Evolutionary conservation across 64 coral and sea anemone genomes (phyloP).

Genomic region (Montipora sp.): DNA sequence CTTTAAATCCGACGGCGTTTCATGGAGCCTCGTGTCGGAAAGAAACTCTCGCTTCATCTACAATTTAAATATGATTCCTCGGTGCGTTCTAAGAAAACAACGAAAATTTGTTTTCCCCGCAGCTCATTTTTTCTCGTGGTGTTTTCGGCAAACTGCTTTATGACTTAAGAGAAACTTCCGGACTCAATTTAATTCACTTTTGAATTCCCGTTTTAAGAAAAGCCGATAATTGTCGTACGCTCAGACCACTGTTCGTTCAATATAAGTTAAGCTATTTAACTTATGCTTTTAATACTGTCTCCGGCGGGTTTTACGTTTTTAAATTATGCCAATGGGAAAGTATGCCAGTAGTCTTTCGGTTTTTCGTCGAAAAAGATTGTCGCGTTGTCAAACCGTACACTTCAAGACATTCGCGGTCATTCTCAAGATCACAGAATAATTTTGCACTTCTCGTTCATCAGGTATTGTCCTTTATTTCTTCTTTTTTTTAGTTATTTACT

Average conservation of each 20-base stretch:
- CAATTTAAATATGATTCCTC: not conserved
- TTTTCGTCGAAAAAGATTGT: no score
- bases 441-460: no score
- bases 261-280: not conserved
- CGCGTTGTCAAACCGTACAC: no score
- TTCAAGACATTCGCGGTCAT: no score
- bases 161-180: slow-evolving; percentile 6
- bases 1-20: not conserved
- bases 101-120: not conserved
- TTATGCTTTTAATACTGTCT: not conserved
- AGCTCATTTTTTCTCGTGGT: not conserved
- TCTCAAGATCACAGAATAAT: no score
- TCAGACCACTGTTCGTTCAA: not conserved
- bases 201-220: not conserved
- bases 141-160: not conserved
- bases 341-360: no score
- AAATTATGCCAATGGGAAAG: no score
- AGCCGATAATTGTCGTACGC: not conserved
- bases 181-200: not conserved
- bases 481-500: no score
- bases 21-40: not conserved
- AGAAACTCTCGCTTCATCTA: not conserved
- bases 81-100: not conserved
- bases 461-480: no score
- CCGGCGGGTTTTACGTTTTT: not conserved